Evolutionary conservation across 2,888 invertebrate genomes (phyloP), one percentile per base, ranked within the genome.

Genomic region (Eremobia ochroleuca): DNA sequence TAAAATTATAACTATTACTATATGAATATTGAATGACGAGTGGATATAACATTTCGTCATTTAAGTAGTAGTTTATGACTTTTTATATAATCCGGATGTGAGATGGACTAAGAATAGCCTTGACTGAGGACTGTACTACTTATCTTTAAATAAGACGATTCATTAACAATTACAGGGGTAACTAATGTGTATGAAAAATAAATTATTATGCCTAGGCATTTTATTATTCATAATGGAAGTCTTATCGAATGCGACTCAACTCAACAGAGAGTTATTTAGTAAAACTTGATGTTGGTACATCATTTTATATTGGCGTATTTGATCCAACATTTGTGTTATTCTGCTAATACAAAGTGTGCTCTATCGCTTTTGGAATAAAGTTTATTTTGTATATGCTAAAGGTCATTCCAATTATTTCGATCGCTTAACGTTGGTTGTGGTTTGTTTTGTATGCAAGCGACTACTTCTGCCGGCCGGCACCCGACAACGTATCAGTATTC

Each of bases 391-490:
- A 1, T 25, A 25, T 0, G 21, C 3, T 1, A 31, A 40, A 55
- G 37, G 70, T 46, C n/a, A n/a, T 81, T 81, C 18, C 64, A 78
- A 65, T 59, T 74, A 21, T 82, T 67, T 82, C 34, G 52, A 3
- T 49, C 31, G 46, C 82, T 18, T 66, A n/a, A 31, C 28, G 37
- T 82, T 62, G 82, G 67, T 34, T 40, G 65, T 66, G 21, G 52
- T 55, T 67, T 55, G 82, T 82, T 64, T 82, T 62, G 55, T 68
- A 25, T 37, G 62, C 25, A 28, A 25, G 9, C 18, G 59, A 15
- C 34, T 43, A 46, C 40, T 40, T 77, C 9, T 68, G 55, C 79
- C 82, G 79, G 82, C 82, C 82, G 79, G 75, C 66, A 31, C 3
- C 58, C 59, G 62, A 15, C 46, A 4, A 4, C 43, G 34, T 28